Conservation (phyloP, 2,113 vertebrate genomes). For the Scophthalmus maximus region DNA sequence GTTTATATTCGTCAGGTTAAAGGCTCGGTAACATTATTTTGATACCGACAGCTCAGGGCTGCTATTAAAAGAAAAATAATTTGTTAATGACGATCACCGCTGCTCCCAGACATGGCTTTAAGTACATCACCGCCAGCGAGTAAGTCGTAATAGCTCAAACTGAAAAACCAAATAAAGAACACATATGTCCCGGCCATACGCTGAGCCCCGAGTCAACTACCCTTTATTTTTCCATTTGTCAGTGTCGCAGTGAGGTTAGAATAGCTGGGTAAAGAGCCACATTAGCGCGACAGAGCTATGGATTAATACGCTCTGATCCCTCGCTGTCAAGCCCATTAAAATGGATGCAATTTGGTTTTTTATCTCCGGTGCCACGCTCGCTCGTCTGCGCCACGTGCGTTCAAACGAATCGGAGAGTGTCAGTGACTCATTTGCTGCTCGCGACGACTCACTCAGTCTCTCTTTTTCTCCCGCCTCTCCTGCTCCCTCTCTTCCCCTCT, state of each 20-base stretch:
- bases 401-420: slow-evolving; percentile 65
- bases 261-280: slow-evolving; percentile 66
- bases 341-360: slow-evolving; percentile 70
- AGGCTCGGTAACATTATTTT: not conserved
- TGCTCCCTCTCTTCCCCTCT: slow-evolving; percentile 14
- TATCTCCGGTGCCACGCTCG: slow-evolving; percentile 62
- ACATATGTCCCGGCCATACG: not conserved
- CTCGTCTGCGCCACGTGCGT: slow-evolving; percentile 50
- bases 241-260: slow-evolving; percentile 53
- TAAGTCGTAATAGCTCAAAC: no score
- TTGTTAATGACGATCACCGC: not conserved
- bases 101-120: no score
- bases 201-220: slow-evolving; percentile 24
- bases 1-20: not conserved
- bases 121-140: no score
- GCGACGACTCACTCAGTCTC: slow-evolving; percentile 63
- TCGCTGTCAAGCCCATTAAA: slow-evolving; percentile 75
- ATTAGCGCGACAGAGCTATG: slow-evolving; percentile 71
- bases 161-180: no score
- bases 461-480: not conserved
- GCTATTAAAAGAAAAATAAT: no score
- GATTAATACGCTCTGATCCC: slow-evolving; percentile 74
- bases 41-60: not conserved
- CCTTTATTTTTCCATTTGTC: slow-evolving; percentile 66
- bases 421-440: slow-evolving; percentile 62